These are phyloP conservation scores for Acrocephalus kingi DNA, from an alignment of 2,113 vertebrate genomes.

Conservation along the genomic window DNA sequence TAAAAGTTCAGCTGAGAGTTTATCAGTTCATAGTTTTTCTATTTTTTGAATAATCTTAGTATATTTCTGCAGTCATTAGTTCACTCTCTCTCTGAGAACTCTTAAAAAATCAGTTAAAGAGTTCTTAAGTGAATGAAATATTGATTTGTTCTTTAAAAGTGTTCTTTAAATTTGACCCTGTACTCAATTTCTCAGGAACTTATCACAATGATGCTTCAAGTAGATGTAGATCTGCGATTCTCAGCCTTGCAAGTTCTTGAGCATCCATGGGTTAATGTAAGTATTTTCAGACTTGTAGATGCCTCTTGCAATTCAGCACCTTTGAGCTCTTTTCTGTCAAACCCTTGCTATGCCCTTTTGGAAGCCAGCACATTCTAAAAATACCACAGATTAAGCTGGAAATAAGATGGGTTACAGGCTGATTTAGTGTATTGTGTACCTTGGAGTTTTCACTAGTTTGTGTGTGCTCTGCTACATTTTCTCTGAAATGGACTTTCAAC, in stretches of 20 bases:
- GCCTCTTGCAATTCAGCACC: neutral
- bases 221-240: constrained; percentile 88
- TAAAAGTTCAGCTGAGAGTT: constrained; percentile 4
- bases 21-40: neutral
- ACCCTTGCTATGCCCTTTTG: neutral
- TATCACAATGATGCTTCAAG: constrained; percentile 92
- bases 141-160: neutral
- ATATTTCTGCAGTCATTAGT: neutral
- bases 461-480: neutral
- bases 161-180: neutral
- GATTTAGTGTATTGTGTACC: neutral
- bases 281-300: constrained; percentile 54
- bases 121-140: neutral
- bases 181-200: constrained; percentile 82
- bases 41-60: neutral
- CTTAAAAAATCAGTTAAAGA: neutral
- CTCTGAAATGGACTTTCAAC: neutral
- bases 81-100: neutral
- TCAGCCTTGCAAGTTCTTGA: constrained; percentile 92
- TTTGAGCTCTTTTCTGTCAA: neutral
- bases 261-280: constrained; percentile 97
- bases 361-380: constrained; percentile 7
- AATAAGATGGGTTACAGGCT: neutral
- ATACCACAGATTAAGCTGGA: neutral
- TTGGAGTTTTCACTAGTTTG: neutral